These are phyloP conservation scores for Polydrusus tereticollis DNA, from an alignment of 2,888 invertebrate genomes.

Conservation along the genomic window DNA sequence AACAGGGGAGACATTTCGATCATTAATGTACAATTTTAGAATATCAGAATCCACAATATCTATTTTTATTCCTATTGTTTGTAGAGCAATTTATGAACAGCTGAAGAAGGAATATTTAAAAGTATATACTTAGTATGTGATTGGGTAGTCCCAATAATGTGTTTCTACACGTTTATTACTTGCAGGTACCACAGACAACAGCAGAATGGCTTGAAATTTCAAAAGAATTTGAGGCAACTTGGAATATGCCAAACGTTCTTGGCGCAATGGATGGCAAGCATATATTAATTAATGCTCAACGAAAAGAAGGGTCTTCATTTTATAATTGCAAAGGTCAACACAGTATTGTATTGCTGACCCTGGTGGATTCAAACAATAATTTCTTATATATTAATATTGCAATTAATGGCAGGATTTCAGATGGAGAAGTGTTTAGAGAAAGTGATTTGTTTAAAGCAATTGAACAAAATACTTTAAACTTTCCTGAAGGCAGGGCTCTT, in stretches of 20 bases:
- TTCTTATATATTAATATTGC: too few relatives aligned
- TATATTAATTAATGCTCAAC: constrained; percentile 44
- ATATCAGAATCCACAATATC: constrained; percentile 26
- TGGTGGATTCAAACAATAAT: too few relatives aligned
- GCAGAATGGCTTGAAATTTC: constrained; percentile 47
- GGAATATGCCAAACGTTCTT: constrained; percentile 54
- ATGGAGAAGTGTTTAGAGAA: constrained; percentile 55
- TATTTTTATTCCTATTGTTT: constrained; percentile 31
- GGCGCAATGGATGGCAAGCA: constrained; percentile 55
- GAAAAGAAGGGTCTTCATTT: constrained; percentile 52
- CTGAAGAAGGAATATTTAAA: constrained; percentile 32
- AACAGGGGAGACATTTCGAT: constrained; percentile 40
- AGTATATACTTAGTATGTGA: too few relatives aligned
- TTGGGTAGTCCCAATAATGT: too few relatives aligned
- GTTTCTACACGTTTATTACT: too few relatives aligned
- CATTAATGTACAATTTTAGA: constrained; percentile 35
- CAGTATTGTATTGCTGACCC: constrained; percentile 55
- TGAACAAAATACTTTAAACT: constrained; percentile 50
- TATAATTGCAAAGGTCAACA: constrained; percentile 55
- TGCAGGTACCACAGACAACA: constrained; percentile 38
- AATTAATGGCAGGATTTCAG: constrained; percentile 53
- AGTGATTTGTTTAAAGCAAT: constrained; percentile 50
- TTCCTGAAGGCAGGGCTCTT: constrained; percentile 52
- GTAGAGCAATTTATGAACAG: constrained; percentile 12
- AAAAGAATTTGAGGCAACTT: constrained; percentile 41